phyloP scores from a whole-genome alignment of 2,888 invertebrate species.

The Tiliacea citrago region DNA sequence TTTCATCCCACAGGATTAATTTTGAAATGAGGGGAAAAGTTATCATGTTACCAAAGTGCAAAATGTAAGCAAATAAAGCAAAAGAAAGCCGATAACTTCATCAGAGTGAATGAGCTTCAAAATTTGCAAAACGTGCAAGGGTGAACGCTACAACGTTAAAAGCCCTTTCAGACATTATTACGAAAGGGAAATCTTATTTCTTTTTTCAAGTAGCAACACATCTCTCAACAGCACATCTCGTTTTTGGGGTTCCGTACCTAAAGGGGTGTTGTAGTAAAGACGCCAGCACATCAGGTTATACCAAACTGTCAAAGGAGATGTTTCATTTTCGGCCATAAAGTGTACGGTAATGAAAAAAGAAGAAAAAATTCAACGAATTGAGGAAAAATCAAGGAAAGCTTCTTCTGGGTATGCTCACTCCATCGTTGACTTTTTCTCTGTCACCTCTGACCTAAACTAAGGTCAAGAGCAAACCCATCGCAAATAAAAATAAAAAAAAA shows the following conservation, averaged over 20 bases:
- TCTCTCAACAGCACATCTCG: neutral
- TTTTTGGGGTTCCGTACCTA: conserved; percentile 3
- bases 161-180: conserved; percentile 31
- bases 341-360: no score
- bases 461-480: no score
- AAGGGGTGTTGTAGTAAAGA: neutral
- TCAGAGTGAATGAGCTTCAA: conserved; percentile 50
- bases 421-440: no score
- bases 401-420: no score
- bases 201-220: conserved; percentile 23
- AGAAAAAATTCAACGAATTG: no score
- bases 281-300: no score
- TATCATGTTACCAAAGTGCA: neutral
- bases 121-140: conserved; percentile 34
- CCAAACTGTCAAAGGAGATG: no score
- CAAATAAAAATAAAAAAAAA: no score
- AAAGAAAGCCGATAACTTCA: conserved; percentile 30
- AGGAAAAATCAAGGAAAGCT: no score
- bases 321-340: no score
- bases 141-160: conserved; percentile 21
- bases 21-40: neutral
- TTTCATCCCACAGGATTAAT: neutral
- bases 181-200: conserved; percentile 28
- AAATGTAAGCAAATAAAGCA: conserved; percentile 19
- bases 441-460: no score